Percentiles rank a stretch among this genome's conserved stretches.
These are phyloP conservation scores for Drosophila anomelani DNA, from an alignment of 2,888 invertebrate species.

Conservation along the genomic window DNA sequence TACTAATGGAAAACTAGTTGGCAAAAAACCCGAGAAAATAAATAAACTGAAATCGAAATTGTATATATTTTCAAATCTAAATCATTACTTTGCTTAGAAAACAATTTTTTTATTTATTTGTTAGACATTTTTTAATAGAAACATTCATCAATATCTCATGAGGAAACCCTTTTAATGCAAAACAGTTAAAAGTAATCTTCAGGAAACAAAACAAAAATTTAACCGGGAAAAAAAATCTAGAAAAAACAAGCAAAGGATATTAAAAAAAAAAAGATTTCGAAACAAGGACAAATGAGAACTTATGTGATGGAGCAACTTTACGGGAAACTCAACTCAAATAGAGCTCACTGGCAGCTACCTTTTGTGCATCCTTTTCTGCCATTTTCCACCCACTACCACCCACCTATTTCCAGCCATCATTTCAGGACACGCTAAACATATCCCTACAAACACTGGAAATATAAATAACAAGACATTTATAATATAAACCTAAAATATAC, in stretches of 20 bases:
- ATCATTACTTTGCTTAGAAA: background rate
- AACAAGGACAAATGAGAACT: slow-evolving; percentile 13
- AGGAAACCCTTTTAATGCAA: background rate
- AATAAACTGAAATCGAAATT: background rate
- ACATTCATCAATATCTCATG: too few species aligned
- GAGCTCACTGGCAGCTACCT: slow-evolving; percentile 5
- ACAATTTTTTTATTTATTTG: background rate
- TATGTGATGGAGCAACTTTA: slow-evolving; percentile 4
- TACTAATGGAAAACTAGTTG: too few species aligned
- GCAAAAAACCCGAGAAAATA: background rate
- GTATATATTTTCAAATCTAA: background rate
- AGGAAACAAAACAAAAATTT: background rate
- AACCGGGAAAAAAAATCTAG: background rate
- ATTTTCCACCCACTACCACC: slow-evolving; percentile 3
- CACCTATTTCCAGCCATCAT: background rate
- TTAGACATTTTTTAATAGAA: background rate
- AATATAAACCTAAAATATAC: too few species aligned
- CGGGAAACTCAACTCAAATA: slow-evolving; percentile 5
- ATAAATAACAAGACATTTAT: too few species aligned
- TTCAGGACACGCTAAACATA: slow-evolving; percentile 6
- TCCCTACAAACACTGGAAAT: background rate
- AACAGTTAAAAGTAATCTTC: background rate
- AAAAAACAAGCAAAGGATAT: background rate
- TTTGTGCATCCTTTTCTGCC: slow-evolving; percentile 6
- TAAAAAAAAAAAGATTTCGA: background rate